Percentiles rank a stretch among this genome's conserved stretches.
These are phyloP conservation scores for Tadarida brasiliensis DNA, from an alignment of 2,797 vertebrate species.

Conservation along the genomic window DNA sequence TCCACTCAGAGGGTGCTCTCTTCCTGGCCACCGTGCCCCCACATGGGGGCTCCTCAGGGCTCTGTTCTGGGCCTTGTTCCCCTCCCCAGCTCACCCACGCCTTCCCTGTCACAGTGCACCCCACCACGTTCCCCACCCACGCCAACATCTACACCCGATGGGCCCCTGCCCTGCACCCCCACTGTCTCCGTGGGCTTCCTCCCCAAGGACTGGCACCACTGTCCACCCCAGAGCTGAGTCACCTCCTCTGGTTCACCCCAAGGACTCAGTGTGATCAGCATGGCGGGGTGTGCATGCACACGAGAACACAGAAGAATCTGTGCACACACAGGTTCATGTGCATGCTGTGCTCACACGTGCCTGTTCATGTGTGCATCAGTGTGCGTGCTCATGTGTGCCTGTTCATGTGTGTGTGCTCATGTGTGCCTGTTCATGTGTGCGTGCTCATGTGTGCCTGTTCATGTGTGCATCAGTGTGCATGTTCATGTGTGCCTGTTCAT, in stretches of 20 bases:
- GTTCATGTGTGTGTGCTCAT: too few relatives aligned
- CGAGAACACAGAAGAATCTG: rapidly evolving
- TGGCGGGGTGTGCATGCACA: rapidly evolving
- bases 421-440: too few relatives aligned
- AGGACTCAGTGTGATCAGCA: background rate
- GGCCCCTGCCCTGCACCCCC: background rate
- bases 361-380: rapidly evolving
- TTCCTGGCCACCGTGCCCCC: background rate
- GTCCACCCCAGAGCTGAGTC: background rate
- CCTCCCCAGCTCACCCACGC: rapidly evolving
- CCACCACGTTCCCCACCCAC: background rate
- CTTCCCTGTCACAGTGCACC: background rate
- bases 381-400: background rate
- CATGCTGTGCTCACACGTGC: rapidly evolving
- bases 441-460: background rate
- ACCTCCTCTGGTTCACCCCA: background rate
- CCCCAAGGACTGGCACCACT: rapidly evolving
- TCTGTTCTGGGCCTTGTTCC: background rate
- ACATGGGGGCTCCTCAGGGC: background rate
- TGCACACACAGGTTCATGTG: background rate
- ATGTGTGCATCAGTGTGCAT: rapidly evolving
- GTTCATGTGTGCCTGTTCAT: rapidly evolving
- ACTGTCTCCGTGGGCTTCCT: background rate
- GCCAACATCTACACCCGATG: rapidly evolving
- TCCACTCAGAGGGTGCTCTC: rapidly evolving